phyloP scores from a whole-genome alignment of 2,797 vertebrate species.

The Peromyscus attwateri region DNA sequence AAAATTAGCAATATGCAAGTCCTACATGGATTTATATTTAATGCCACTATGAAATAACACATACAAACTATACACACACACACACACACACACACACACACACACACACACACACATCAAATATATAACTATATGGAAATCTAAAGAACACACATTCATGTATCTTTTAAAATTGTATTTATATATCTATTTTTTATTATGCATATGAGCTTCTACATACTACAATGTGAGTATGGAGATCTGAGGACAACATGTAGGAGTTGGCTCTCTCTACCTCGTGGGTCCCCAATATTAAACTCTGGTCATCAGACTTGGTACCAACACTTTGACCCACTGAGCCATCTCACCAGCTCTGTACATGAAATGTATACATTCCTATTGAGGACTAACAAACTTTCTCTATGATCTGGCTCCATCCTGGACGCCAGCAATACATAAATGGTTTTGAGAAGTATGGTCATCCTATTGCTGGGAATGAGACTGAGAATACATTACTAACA shows the following conservation, averaged over 20 bases:
- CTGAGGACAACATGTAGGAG: too few relatives aligned
- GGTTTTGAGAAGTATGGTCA: background rate
- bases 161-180: background rate
- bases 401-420: background rate
- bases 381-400: background rate
- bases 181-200: background rate
- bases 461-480: background rate
- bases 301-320: too few relatives aligned
- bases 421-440: background rate
- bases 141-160: background rate
- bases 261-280: too few relatives aligned
- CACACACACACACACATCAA: background rate
- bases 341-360: background rate
- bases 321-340: too few relatives aligned
- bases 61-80: background rate
- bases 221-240: too few relatives aligned
- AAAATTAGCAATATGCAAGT: background rate
- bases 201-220: background rate
- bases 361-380: background rate
- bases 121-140: background rate
- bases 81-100: background rate
- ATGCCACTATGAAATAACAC: background rate
- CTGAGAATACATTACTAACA: background rate
- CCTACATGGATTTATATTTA: background rate
- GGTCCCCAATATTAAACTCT: too few relatives aligned